phyloP scores from a whole-genome alignment of 2,797 vertebrate genomes.

The Carcharodon carcharias region DNA sequence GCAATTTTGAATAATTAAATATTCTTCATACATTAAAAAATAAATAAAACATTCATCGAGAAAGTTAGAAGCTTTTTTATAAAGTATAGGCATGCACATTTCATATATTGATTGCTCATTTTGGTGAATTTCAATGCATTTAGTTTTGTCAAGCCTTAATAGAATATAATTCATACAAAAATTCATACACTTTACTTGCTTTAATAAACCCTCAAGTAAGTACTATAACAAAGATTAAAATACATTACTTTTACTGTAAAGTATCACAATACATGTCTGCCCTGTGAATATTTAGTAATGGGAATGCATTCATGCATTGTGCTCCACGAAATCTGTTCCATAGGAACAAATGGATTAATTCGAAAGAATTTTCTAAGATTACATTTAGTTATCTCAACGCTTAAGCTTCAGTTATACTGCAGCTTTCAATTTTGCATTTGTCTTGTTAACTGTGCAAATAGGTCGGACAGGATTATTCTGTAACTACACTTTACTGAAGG shows the following conservation, averaged over 20 bases:
- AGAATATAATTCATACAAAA: neutral
- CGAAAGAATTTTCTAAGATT: neutral
- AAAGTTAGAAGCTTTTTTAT: neutral
- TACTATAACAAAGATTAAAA: neutral
- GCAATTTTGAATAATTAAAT: neutral
- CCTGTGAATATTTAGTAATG: neutral
- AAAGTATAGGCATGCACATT: neutral
- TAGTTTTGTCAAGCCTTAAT: neutral
- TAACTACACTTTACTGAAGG: constrained; percentile 5
- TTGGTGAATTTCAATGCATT: neutral
- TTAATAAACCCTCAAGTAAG: neutral
- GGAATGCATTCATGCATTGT: neutral
- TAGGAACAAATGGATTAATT: neutral
- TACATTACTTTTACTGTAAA: neutral
- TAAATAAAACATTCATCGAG: neutral
- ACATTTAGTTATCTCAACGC: neutral
- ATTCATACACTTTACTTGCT: neutral
- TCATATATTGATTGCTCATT: neutral
- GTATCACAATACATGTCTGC: neutral
- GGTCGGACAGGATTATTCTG: neutral
- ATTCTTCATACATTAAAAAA: neutral
- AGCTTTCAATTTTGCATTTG: neutral
- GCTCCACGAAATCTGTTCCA: neutral
- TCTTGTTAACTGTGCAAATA: neutral
- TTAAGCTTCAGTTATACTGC: neutral